Base-by-base conservation (phyloP, 2,888 invertebrate species). In the Bembecia ichneumoniformis region DNA sequence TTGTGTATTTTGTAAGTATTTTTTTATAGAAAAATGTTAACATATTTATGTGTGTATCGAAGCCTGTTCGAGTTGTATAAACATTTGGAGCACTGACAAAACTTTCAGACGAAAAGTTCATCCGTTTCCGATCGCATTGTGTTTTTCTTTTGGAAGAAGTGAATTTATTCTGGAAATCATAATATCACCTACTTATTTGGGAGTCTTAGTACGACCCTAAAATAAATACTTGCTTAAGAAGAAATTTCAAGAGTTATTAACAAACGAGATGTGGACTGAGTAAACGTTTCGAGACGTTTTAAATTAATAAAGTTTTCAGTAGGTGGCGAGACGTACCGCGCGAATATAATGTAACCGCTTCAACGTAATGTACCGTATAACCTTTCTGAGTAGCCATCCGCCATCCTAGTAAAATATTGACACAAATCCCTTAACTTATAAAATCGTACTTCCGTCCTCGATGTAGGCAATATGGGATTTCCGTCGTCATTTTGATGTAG, bases 401-500 rank as follows among this genome's bases (percentile, higher is more conserved):
- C 75, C 69, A 72, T 83, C 86, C 87, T 87, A 84, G 77, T 87
- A 82, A 82, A 87, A 87, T 87, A 86, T 87, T 87, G 82, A 86
- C 87, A 84, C 77, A 83, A 84, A 86, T 83, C 86, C 87, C 86
- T 84, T 83, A 84, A 86, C 82, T 86, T 87, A 86, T 86, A 86
- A 87, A 87, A 86, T 83, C 75, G 78, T 80, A 73, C 82, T 82
- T 77, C 77, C 82, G 77, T 76, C 76, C 77, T 76, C 73, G 70
- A 75, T 77, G 79, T 77, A 75, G 75, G 80, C 80, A 82, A 84
- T 86, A 87, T 87, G 83, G 83, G 82, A 81, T 83, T 83, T 83
- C 78, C 82, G 82, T 68, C 66, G 66, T 79, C 82, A 82, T 82
- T 83, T 83, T 81, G 82, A 81, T 79, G 79, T 82, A 74, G 77